Evolutionary conservation across 2,888 invertebrate species (phyloP).

Genomic region (Drosophila kokeensis): DNA sequence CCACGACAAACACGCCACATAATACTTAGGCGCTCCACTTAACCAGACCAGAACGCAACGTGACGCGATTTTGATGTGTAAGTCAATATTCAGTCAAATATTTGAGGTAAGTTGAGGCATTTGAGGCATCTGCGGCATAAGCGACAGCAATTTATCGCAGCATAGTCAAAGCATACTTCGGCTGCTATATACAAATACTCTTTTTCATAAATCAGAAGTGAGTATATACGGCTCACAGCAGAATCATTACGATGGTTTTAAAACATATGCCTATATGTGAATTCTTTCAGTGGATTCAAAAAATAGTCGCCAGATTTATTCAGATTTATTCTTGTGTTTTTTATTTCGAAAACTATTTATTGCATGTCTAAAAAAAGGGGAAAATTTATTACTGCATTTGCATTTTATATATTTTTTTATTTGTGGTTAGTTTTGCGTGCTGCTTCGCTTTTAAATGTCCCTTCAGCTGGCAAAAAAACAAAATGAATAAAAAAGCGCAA

Average conservation of each 20-base stretch:
- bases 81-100: constrained; percentile 37
- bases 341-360: constrained; percentile 19
- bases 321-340: not conserved
- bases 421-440: constrained; percentile 35
- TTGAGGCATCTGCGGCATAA: not conserved
- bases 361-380: constrained; percentile 3
- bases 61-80: constrained; percentile 46
- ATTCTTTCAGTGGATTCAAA: not conserved
- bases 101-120: constrained; percentile 3
- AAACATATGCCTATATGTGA: not conserved
- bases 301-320: not conserved
- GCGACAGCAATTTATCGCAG: constrained; percentile 17
- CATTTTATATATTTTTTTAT: constrained; percentile 10
- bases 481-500: constrained; percentile 27
- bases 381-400: constrained; percentile 4
- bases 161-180: not conserved
- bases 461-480: constrained; percentile 13
- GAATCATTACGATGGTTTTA: not conserved
- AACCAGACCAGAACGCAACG: constrained; percentile 35
- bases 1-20: not conserved
- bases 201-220: not conserved
- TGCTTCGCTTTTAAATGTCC: constrained; percentile 12
- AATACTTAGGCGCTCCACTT: constrained; percentile 37
- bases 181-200: constrained; percentile 24
- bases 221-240: not conserved